Conservation (phyloP, 1,140 invertebrate genomes). For the Tachypleus tridentatus region DNA sequence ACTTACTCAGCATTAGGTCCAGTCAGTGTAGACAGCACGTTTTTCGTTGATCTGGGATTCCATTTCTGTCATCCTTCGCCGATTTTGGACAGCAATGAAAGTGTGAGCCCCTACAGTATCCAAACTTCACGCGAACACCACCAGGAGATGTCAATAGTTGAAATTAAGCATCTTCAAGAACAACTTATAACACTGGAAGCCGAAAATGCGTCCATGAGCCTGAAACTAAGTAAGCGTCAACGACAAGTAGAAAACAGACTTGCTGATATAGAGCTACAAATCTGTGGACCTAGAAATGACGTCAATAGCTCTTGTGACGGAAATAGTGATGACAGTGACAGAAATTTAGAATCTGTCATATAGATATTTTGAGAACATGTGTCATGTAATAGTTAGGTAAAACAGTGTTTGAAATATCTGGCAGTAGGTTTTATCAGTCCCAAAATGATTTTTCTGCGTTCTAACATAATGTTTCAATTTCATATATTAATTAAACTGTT, state of each 20-base stretch:
- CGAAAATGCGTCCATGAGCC: constrained; percentile 81
- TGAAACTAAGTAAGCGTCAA: constrained; percentile 84
- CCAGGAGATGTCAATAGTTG: constrained; percentile 70
- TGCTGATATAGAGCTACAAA: constrained; percentile 94
- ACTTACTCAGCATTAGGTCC: background rate
- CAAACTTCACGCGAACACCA: background rate
- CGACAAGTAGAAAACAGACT: constrained; percentile 89
- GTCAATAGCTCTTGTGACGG: constrained; percentile 13
- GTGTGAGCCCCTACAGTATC: no score
- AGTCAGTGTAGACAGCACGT: no score
- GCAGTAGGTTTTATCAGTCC: no score
- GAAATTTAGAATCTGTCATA: constrained; percentile 33
- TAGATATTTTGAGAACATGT: constrained; percentile 14
- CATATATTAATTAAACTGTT: no score
- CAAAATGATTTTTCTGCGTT: no score
- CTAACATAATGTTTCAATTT: no score
- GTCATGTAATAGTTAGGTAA: no score
- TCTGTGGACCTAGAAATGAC: constrained; percentile 49
- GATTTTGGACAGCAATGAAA: no score
- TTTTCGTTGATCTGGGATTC: no score
- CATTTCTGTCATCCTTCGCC: no score
- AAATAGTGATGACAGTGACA: constrained; percentile 30
- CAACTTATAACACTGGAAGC: constrained; percentile 79
- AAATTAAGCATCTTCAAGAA: constrained; percentile 83
- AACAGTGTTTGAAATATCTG: no score